phyloP scores from a whole-genome alignment of 1,140 invertebrate species.

The Yoshiicerus persimilis region DNA sequence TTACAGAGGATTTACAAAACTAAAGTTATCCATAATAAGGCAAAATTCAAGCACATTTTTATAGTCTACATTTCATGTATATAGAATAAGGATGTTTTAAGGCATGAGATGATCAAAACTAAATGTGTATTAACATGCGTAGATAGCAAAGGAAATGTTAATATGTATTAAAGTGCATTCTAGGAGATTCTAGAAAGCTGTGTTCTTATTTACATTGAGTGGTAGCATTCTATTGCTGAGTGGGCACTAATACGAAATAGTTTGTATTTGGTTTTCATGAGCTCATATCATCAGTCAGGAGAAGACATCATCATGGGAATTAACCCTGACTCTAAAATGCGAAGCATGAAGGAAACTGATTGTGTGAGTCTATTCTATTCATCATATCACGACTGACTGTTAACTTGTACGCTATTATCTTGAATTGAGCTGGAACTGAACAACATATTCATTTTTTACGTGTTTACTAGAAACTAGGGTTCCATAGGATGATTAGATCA shows the following conservation, averaged over 20 bases:
- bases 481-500: not conserved
- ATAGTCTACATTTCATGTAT: no score
- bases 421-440: not conserved
- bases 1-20: not conserved
- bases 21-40: not conserved
- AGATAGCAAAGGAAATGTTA: not conserved
- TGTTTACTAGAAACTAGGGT: not conserved
- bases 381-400: not conserved
- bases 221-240: not conserved
- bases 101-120: not conserved
- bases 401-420: not conserved
- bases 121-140: not conserved
- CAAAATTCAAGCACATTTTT: not conserved
- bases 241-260: not conserved
- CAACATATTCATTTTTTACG: not conserved
- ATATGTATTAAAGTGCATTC: no score
- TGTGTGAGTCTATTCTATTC: not conserved
- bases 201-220: not conserved
- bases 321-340: slow-evolving; percentile 11
- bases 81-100: no score
- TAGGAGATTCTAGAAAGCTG: no score
- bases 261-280: not conserved
- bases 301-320: slow-evolving; percentile 16
- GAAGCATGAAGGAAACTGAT: not conserved
- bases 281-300: not conserved